Evolutionary conservation across 2,797 vertebrate genomes (phyloP).

Genomic region (Sandelia bainsii): DNA sequence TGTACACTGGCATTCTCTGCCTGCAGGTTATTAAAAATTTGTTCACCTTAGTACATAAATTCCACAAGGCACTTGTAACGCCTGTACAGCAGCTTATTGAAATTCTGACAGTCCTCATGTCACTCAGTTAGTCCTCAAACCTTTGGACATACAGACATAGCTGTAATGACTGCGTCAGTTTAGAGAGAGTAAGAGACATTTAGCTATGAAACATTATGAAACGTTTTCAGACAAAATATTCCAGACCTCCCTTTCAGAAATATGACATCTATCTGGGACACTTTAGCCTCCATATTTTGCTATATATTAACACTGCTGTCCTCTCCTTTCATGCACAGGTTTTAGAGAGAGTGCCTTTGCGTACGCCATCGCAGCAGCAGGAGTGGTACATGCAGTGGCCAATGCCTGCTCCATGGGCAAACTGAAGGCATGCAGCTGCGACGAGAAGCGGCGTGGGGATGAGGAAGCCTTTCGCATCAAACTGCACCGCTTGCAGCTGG

Average conservation of each 20-base stretch:
- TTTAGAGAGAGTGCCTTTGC: conserved; percentile 98
- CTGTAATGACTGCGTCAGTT: conserved; percentile 18
- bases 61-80: not conserved
- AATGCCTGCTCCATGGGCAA: conserved; percentile 97
- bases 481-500: conserved; percentile 93
- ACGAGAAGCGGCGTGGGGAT: conserved; percentile 92
- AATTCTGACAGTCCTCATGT: not conserved
- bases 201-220: no score
- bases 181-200: not conserved
- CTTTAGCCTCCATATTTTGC: not conserved
- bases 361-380: conserved; percentile 94
- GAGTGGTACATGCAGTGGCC: conserved; percentile 95
- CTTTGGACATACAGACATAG: conserved; percentile 7
- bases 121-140: conserved; percentile 3
- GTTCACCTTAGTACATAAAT: conserved; percentile 10
- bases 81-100: not conserved
- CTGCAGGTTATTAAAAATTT: conserved; percentile 40
- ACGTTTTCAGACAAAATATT: not conserved
- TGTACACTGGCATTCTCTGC: conserved; percentile 24
- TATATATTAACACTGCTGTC: not conserved
- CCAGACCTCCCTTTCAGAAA: not conserved
- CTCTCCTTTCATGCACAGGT: conserved; percentile 79
- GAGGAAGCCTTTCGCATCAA: conserved; percentile 96
- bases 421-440: conserved; percentile 94
- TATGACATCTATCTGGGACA: conserved; percentile 10